Conservation (phyloP, 2,888 invertebrate species). For the Priocnemis perturbator region DNA sequence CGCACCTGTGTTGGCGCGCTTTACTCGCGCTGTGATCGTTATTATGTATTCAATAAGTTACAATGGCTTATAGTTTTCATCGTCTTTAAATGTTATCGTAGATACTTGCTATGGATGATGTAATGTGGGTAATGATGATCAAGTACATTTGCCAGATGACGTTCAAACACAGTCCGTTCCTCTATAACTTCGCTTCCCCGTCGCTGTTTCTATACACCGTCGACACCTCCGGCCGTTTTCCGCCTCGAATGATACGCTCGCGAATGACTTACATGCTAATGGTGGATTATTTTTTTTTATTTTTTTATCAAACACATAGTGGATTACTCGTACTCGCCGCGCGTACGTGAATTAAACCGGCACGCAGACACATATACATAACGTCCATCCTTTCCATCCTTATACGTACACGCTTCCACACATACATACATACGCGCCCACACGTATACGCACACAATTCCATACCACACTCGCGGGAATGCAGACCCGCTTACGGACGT, state of each 20-base stretch:
- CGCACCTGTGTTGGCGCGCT: constrained; percentile 11
- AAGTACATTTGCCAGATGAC: constrained; percentile 45
- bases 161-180: constrained; percentile 20
- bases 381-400: not conserved
- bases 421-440: constrained; percentile 14
- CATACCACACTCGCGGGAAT: not conserved
- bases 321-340: not conserved
- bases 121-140: constrained; percentile 52
- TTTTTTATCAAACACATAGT: constrained; percentile 45
- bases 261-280: constrained; percentile 43
- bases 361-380: too few relatives aligned
- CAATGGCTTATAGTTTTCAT: constrained; percentile 44
- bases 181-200: too few relatives aligned
- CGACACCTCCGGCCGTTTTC: not conserved
- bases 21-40: constrained; percentile 49
- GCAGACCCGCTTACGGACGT: not conserved
- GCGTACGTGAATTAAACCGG: too few relatives aligned
- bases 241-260: constrained; percentile 13
- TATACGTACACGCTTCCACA: constrained; percentile 25
- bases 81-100: constrained; percentile 39
- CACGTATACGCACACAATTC: constrained; percentile 1
- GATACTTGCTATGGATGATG: constrained; percentile 54
- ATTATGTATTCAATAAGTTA: constrained; percentile 54
- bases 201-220: not conserved
- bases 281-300: constrained; percentile 21